These are phyloP conservation scores for Erpetoichthys calabaricus DNA, from an alignment of 2,797 vertebrate species.

Conservation along the genomic window DNA sequence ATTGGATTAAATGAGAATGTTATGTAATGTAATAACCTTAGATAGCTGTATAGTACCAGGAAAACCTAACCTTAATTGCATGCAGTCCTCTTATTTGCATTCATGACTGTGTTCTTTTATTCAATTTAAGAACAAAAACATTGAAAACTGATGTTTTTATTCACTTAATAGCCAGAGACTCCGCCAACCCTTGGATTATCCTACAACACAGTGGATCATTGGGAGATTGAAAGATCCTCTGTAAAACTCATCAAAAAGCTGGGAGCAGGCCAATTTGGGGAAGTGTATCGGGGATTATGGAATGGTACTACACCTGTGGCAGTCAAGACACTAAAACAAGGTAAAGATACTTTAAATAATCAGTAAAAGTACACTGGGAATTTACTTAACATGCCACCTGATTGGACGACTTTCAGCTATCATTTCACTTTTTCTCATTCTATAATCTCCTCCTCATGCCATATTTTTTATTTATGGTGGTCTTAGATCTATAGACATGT, in stretches of 20 bases:
- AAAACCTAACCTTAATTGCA: no score
- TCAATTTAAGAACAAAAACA: background rate
- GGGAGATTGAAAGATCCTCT: conserved; percentile 79
- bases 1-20: no score
- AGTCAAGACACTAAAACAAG: conserved; percentile 84
- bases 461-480: no score
- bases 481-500: no score
- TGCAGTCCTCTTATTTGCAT: no score
- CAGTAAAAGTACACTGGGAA: background rate
- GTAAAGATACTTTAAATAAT: conserved; percentile 35
- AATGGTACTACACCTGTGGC: conserved; percentile 76
- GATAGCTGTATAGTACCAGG: no score
- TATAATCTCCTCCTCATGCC: no score
- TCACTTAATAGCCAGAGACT: conserved; percentile 34
- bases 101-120: no score
- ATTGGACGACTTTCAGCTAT: no score
- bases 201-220: conserved; percentile 82
- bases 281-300: conserved; percentile 84
- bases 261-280: conserved; percentile 86
- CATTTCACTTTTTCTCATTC: no score
- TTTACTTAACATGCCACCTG: no score
- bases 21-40: no score
- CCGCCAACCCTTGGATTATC: conserved; percentile 66
- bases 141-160: background rate
- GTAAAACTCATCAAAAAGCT: conserved; percentile 61